Evolutionary conservation across 2,113 vertebrate species (phyloP), one percentile per base, ranked within the genome.

Genomic region (Ceuthmochares aereus): DNA sequence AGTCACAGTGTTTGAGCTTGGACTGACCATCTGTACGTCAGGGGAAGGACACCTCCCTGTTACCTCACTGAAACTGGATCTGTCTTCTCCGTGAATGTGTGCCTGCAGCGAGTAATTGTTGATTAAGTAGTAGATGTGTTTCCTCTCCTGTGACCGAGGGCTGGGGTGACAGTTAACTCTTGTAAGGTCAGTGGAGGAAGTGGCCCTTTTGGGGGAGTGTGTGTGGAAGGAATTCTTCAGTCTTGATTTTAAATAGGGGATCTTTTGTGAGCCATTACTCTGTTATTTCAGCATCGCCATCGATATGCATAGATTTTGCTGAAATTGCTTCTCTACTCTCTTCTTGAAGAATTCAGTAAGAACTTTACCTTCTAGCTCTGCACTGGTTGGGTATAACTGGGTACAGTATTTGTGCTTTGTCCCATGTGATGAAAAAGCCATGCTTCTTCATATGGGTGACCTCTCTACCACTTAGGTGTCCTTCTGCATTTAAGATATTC

Each of bases 1-100:
- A 78, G 36, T 36, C 20, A 14, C 2, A 0, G 27, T 51, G 34
- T 40, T 77, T 80, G 60, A 91, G 68, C 37, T 69, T 77, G 75
- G 66, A 22, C 30, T 85, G 75, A 55, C 67, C 62, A 56, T 73
- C 43, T 66, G 68, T 80, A 62, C 29, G 45, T 8, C 5, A 45
- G 30, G n/a, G 63, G 14, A 86, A 86, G 79, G 83, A 43, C 66
- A 58, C 5, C 43, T 82, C 64, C 54, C n/a, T 0, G 0, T 69
- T 89, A 84, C 64, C 86, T 80, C 83, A 43, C 59, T 55, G 87
- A 81, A 83, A 87, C 59, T 40, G 51, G 56, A 52, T 89, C 74
- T 84, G 37, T 52, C 36, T 82, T 68, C 89, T 60, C 74, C 18
- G 58, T n/a, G 36, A 32, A 14, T 15, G 47, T 64, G 70, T 93